These are phyloP conservation scores for Melanotaenia nigrans DNA, from an alignment of 2,797 vertebrate species.

Conservation along the genomic window DNA sequence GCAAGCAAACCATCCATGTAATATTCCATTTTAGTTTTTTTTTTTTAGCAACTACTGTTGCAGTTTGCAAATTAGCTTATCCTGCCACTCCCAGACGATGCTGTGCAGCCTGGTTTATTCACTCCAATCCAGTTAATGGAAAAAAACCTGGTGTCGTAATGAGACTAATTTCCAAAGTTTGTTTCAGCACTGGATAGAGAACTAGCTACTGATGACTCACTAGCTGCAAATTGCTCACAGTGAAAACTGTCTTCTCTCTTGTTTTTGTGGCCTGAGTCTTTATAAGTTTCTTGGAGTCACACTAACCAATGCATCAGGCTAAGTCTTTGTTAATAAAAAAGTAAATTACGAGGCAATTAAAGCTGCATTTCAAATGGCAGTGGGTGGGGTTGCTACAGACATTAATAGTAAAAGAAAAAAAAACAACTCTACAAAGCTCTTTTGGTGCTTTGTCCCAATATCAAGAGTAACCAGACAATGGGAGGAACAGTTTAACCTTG, in stretches of 20 bases:
- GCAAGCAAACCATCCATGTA: not conserved
- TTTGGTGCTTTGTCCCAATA: conserved; percentile 65
- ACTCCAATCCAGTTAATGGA: not conserved
- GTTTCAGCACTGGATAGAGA: not conserved
- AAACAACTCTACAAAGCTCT: conserved; percentile 39
- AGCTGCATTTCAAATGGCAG: conserved; percentile 33
- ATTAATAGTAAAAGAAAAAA: conserved; percentile 50
- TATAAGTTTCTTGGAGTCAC: not conserved
- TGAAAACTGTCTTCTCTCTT: not conserved
- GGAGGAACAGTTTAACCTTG: conserved; percentile 79
- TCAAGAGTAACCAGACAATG: conserved; percentile 62
- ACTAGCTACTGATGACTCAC: not conserved
- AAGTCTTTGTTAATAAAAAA: conserved; percentile 20
- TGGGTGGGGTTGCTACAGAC: conserved; percentile 41
- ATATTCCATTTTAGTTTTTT: not conserved
- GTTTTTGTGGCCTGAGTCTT: not conserved
- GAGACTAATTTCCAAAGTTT: not conserved
- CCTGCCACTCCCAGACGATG: not conserved
- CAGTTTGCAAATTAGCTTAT: not conserved
- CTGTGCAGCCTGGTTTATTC: not conserved
- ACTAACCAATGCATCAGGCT: conserved; percentile 13
- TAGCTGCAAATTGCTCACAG: not conserved
- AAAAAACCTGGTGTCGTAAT: not conserved
- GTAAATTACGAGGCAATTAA: conserved; percentile 7
- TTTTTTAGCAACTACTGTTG: not conserved